phyloP scores from a whole-genome alignment of 2,797 vertebrate genomes.

The Pitangus sulphuratus region DNA sequence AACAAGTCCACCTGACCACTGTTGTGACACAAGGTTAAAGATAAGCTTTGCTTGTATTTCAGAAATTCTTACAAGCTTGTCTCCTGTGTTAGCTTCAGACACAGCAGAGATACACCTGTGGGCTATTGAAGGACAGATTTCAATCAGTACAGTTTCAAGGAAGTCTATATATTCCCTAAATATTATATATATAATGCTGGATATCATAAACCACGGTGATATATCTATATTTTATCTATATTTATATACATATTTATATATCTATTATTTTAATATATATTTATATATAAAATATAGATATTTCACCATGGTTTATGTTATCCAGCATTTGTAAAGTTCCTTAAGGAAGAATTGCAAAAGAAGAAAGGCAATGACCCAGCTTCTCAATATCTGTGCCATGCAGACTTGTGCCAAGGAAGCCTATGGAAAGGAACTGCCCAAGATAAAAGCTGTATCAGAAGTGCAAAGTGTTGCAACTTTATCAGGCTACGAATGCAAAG shows the following conservation, averaged over 20 bases:
- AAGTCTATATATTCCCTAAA: background rate
- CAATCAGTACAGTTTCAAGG: background rate
- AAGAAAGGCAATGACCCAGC: background rate
- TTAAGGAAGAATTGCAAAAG: background rate
- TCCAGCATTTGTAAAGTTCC: background rate
- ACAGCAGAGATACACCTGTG: fast-evolving
- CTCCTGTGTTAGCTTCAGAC: background rate
- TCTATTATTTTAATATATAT: too few relatives aligned
- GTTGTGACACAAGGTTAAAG: background rate
- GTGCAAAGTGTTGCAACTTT: fast-evolving
- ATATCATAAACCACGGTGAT: too few relatives aligned
- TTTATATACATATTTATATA: too few relatives aligned
- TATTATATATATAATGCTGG: background rate
- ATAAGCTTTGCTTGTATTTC: background rate
- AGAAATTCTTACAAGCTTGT: background rate
- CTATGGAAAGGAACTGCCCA: background rate
- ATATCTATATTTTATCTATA: too few relatives aligned
- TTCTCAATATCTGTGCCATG: background rate
- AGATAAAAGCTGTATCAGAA: background rate
- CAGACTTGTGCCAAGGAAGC: background rate
- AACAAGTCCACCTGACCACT: background rate
- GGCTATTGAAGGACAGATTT: background rate
- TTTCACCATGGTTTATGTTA: background rate
- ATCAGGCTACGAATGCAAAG: background rate
- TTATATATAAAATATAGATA: background rate